Evolutionary conservation across 2,797 vertebrate genomes (phyloP), one percentile per base, ranked within the genome.

Genomic region (Sandelia bainsii): DNA sequence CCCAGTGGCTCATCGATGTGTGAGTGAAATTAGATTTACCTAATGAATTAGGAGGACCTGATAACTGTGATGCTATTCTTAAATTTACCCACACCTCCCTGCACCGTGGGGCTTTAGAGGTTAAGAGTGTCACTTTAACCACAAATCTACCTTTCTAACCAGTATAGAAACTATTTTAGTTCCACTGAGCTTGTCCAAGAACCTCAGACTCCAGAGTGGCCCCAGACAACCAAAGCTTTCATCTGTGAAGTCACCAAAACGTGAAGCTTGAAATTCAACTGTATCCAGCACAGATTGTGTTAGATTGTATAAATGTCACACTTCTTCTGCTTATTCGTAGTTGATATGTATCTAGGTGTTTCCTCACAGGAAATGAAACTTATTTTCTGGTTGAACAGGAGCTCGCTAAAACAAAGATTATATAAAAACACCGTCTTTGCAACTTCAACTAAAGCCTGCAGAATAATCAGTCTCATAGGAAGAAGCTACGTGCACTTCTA

Each of bases 401-500:
- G 23, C 42, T 64, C 50, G 27, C 73, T 66, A 27, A 53, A 78
- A 50, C 16, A 53, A 45, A 6, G 70, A 50, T 58, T 37, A 66
- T 11, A 53, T 62, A 77, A 82, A 22, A 14, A 22, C 6, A n/a
- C 46, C 29, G 29, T 69, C 53, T 68, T 13, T 75, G 42, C 14
- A 57, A 49, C 59, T 56, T 72, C 19, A 37, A 46, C 53, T 68
- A 17, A 27, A 62, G 49, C 70, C 16, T 25, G 25, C 32, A 64
- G 54, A 80, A 70, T 63, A 52, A n/a, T 76, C 40, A 20, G 23
- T 64, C 64, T 79, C 14, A 1, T 45, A 68, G 64, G 59, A 81
- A 49, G 57, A 81, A 76, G 25, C 25, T 27, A 48, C 17, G 6
- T 0, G 20, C 27, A 10, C 29, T 60, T 51, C 32, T 16, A 83